phyloP scores from a whole-genome alignment of 2,888 invertebrate genomes.

The Agrotis clavis region DNA sequence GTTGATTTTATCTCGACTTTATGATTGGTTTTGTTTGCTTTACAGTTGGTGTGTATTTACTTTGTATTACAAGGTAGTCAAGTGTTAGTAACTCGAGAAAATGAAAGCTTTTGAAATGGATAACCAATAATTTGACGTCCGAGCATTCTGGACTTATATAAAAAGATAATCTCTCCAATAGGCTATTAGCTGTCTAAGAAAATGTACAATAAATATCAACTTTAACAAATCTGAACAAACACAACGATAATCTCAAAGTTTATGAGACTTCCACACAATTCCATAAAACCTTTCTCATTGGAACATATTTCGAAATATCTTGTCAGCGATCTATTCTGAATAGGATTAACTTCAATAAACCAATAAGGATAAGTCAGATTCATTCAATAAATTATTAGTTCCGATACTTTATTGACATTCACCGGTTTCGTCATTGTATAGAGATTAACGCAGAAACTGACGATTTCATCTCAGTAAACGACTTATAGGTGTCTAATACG shows the following conservation, averaged over 20 bases:
- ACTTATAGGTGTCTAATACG: slow-evolving; percentile 49
- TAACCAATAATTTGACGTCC: not conserved
- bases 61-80: slow-evolving; percentile 8
- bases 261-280: slow-evolving; percentile 36
- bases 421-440: slow-evolving; percentile 52
- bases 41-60: slow-evolving; percentile 15
- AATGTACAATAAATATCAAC: slow-evolving; percentile 22
- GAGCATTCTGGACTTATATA: not conserved
- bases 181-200: slow-evolving; percentile 17
- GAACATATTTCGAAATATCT: slow-evolving; percentile 53
- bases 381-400: slow-evolving; percentile 60
- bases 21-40: slow-evolving; percentile 66
- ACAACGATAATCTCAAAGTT: slow-evolving; percentile 24
- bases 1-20: slow-evolving; percentile 62
- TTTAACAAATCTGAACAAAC: slow-evolving; percentile 28
- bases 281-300: slow-evolving; percentile 28
- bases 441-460: slow-evolving; percentile 51
- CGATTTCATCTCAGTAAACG: slow-evolving; percentile 58
- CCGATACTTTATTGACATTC: slow-evolving; percentile 53
- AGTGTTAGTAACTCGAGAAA: not conserved
- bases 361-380: slow-evolving; percentile 65
- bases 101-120: not conserved
- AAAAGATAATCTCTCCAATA: slow-evolving; percentile 7
- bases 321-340: slow-evolving; percentile 60
- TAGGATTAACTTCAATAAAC: slow-evolving; percentile 63